Conservation (phyloP, 2,888 invertebrate species). For the Volucella inanis region DNA sequence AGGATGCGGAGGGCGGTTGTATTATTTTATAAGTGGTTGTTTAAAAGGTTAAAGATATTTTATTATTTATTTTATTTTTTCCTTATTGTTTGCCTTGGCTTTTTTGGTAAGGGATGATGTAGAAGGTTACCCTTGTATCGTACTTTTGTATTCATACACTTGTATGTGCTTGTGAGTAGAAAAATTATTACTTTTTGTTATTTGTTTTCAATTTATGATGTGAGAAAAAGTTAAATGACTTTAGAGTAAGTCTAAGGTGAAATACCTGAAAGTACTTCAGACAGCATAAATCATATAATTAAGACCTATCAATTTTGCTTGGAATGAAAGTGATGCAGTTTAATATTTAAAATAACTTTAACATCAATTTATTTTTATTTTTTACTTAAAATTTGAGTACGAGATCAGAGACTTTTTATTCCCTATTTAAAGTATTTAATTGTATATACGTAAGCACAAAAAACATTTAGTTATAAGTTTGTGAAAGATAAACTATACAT, state of each 20-base stretch:
- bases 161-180: conserved; percentile 10
- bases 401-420: too few species aligned
- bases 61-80: conserved; percentile 41
- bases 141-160: conserved; percentile 18
- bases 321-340: too few species aligned
- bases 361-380: too few species aligned
- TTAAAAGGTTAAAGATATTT: conserved; percentile 61
- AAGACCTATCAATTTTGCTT: too few species aligned
- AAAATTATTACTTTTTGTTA: conserved; percentile 43
- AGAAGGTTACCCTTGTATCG: conserved; percentile 3
- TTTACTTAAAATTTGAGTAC: too few species aligned
- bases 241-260: not conserved
- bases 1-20: conserved; percentile 61
- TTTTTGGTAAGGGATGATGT: conserved; percentile 7
- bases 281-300: too few species aligned
- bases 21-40: conserved; percentile 68
- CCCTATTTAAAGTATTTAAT: too few species aligned
- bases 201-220: conserved; percentile 38
- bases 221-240: conserved; percentile 42
- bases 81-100: conserved; percentile 19
- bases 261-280: not conserved
- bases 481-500: too few species aligned
- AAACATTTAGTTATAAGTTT: too few species aligned
- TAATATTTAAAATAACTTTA: too few species aligned
- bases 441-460: too few species aligned